phyloP scores from a whole-genome alignment of 2,113 vertebrate species.

The Daphoenositta chrysoptera region DNA sequence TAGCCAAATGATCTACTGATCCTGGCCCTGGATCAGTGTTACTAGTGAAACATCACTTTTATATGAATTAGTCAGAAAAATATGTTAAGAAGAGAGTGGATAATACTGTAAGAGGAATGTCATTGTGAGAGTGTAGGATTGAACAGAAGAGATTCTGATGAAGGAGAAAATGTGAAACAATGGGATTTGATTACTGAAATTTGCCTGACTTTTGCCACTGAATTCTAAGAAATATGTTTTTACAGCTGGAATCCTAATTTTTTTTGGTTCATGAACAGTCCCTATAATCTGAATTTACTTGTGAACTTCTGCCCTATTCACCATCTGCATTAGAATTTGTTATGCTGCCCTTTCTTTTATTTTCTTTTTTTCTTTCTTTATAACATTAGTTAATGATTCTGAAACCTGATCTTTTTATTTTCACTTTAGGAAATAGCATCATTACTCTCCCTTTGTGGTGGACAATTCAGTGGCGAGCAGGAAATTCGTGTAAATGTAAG shows the following conservation, averaged over 20 bases:
- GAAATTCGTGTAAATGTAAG: constrained; percentile 85
- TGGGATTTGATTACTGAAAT: neutral
- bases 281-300: neutral
- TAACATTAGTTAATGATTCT: neutral
- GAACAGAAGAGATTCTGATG: neutral
- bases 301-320: neutral
- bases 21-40: neutral
- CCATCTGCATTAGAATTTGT: neutral
- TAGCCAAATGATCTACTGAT: neutral
- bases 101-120: neutral
- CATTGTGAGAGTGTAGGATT: neutral
- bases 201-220: neutral
- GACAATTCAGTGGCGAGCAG: constrained; percentile 73
- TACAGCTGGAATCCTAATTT: neutral
- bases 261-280: neutral
- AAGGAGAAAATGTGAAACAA: fast-evolving
- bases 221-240: neutral
- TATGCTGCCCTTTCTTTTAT: neutral
- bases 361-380: neutral
- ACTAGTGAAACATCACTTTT: neutral
- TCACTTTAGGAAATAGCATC: constrained; percentile 85
- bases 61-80: neutral
- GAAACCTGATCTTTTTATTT: neutral
- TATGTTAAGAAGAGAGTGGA: neutral
- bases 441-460: constrained; percentile 84